Conservation (phyloP, 23 tunicate species). For the Trididemnum clinides region DNA sequence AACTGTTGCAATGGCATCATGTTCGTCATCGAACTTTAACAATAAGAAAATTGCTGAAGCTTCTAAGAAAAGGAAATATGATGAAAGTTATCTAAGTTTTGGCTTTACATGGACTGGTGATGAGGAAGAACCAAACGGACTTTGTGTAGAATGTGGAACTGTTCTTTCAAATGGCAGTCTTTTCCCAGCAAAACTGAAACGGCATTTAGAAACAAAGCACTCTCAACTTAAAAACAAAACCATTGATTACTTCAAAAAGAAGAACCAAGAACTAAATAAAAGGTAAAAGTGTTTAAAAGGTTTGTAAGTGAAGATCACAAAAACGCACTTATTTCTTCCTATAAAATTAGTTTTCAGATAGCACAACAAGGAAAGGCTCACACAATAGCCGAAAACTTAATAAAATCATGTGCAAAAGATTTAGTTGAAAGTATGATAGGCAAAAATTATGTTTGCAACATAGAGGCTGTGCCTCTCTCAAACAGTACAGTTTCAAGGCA, state of each 20-base stretch:
- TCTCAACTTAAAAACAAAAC: constrained; percentile 20
- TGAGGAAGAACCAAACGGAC: constrained; percentile 34
- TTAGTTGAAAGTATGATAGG: constrained; percentile 12
- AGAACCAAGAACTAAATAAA: constrained; percentile 30
- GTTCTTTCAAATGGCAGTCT: constrained; percentile 27
- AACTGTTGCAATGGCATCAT: neutral
- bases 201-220: constrained; percentile 25
- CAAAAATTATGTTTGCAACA: constrained; percentile 18
- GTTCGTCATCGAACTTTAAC: constrained; percentile 15
- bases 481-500: constrained; percentile 33
- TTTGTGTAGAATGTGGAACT: constrained; percentile 29
- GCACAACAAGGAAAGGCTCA: constrained; percentile 10
- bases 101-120: constrained; percentile 38
- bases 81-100: constrained; percentile 32
- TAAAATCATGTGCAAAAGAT: constrained; percentile 13
- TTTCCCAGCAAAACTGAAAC: constrained; percentile 27
- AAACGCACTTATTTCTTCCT: constrained; percentile 30
- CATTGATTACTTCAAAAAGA: constrained; percentile 27
- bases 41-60: constrained; percentile 30
- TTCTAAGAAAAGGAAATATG: constrained; percentile 31
- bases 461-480: constrained; percentile 35
- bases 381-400: constrained; percentile 26
- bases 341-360: neutral
- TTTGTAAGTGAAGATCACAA: constrained; percentile 19
- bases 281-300: constrained; percentile 23